Percentiles rank a stretch among this genome's conserved stretches.
Conservation (phyloP, 2,888 invertebrate genomes). For the Cecidostiba fungosa region DNA sequence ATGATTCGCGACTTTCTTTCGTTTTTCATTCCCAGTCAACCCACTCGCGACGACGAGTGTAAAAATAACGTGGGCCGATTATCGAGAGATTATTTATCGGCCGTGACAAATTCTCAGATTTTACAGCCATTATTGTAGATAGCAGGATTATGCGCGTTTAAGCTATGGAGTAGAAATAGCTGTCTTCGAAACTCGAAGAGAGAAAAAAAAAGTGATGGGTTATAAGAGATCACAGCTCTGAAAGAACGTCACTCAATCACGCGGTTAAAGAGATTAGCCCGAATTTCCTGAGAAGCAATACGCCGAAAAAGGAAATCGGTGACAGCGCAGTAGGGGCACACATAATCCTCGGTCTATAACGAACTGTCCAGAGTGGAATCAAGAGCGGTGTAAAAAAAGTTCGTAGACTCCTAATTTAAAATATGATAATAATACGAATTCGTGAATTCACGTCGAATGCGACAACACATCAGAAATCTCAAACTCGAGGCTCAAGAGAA, state of each 20-base stretch:
- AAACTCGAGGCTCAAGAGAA: neutral
- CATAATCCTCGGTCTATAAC: constrained; percentile 27
- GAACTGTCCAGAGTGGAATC: constrained; percentile 10
- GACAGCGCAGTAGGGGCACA: constrained; percentile 19
- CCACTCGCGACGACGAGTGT: neutral
- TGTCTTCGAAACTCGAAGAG: neutral
- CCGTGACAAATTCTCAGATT: neutral
- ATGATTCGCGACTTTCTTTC: constrained; percentile 21
- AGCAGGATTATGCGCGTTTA: neutral
- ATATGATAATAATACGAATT: neutral
- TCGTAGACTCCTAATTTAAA: constrained; percentile 16
- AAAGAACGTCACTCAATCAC: constrained; percentile 46
- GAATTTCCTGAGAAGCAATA: constrained; percentile 36
- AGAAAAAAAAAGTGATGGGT: neutral
- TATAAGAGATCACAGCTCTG: neutral
- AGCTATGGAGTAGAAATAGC: constrained; percentile 5
- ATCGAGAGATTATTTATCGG: neutral
- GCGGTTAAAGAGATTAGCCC: constrained; percentile 41
- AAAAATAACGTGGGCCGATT: neutral
- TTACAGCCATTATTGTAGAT: neutral
- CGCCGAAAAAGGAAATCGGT: constrained; percentile 18
- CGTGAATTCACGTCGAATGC: neutral
- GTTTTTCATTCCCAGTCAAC: neutral
- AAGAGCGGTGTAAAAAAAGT: constrained; percentile 5
- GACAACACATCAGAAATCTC: neutral